Conservation (phyloP, 2,888 invertebrate species). For the Mimachlamys varia region DNA sequence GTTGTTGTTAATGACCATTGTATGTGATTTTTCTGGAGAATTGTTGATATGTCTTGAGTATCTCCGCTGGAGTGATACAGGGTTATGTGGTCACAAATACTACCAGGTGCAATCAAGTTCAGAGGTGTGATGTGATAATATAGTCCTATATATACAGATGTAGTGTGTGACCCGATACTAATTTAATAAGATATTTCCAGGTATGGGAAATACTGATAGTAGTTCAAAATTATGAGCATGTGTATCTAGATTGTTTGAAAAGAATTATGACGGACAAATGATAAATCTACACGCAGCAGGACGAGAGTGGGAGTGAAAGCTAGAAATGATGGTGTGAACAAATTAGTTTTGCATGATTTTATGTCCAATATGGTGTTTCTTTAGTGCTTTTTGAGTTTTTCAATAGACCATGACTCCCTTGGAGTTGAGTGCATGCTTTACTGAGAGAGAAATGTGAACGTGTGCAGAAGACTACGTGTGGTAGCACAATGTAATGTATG, state of each 20-base stretch:
- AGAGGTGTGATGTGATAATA: background rate
- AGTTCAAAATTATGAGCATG: background rate
- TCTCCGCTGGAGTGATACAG: background rate
- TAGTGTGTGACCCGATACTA: background rate
- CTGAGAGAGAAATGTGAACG: background rate
- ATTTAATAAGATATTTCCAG: background rate
- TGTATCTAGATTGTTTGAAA: conserved; percentile 10
- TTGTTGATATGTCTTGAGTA: background rate
- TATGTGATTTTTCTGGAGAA: background rate
- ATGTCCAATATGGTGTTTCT: conserved; percentile 17
- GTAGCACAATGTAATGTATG: background rate
- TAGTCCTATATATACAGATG: background rate
- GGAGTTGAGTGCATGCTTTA: background rate
- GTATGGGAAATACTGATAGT: background rate
- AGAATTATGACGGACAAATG: conserved; percentile 1
- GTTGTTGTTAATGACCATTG: background rate
- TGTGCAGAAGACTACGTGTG: background rate
- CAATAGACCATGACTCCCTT: background rate
- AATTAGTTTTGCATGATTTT: conserved; percentile 21
- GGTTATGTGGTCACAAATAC: background rate
- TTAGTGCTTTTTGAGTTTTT: conserved; percentile 25
- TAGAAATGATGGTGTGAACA: background rate
- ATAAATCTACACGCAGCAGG: conserved; percentile 7
- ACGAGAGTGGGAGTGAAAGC: background rate
- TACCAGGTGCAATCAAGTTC: background rate